Conservation (phyloP, 92 coral and sea anemone genomes). For the Scolanthus callimorphus region DNA sequence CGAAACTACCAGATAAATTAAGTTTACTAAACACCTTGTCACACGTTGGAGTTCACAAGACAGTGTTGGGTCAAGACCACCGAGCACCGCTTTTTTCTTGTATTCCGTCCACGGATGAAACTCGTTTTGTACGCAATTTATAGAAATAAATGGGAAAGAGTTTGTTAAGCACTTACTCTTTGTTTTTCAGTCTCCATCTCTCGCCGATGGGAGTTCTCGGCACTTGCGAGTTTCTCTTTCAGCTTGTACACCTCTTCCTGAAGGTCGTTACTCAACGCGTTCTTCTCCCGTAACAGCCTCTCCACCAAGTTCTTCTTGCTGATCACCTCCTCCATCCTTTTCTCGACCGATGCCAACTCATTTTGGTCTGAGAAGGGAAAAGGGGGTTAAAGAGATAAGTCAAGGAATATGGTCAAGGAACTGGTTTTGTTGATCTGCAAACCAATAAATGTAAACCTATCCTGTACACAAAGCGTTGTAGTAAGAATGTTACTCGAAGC, state of each 20-base stretch:
- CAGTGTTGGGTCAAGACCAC: too few species aligned
- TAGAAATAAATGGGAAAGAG: too few species aligned
- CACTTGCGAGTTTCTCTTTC: conserved; percentile 73
- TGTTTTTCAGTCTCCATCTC: conserved; percentile 86
- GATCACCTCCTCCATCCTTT: conserved; percentile 73
- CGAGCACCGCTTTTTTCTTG: too few species aligned
- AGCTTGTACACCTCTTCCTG: conserved; percentile 78
- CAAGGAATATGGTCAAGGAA: neutral
- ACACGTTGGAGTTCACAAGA: too few species aligned
- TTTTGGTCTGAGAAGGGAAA: conserved; percentile 59
- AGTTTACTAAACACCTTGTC: too few species aligned
- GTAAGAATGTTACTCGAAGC: too few species aligned
- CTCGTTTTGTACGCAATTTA: too few species aligned
- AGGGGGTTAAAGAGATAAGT: neutral
- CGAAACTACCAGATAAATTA: too few species aligned
- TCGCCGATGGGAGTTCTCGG: conserved; percentile 57
- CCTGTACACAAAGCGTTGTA: too few species aligned
- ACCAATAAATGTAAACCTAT: too few species aligned
- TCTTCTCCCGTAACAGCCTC: conserved; percentile 80
- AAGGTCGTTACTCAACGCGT: conserved; percentile 60
- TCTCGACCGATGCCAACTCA: conserved; percentile 65
- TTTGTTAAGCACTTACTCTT: conserved; percentile 79
- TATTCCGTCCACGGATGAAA: too few species aligned
- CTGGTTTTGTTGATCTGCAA: too few species aligned
- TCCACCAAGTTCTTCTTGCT: conserved; percentile 69